Percentiles rank a stretch among this genome's conserved stretches.
These are phyloP conservation scores for Macroteleia sp. DNA, from an alignment of 2,888 invertebrate genomes.

Conservation along the genomic window DNA sequence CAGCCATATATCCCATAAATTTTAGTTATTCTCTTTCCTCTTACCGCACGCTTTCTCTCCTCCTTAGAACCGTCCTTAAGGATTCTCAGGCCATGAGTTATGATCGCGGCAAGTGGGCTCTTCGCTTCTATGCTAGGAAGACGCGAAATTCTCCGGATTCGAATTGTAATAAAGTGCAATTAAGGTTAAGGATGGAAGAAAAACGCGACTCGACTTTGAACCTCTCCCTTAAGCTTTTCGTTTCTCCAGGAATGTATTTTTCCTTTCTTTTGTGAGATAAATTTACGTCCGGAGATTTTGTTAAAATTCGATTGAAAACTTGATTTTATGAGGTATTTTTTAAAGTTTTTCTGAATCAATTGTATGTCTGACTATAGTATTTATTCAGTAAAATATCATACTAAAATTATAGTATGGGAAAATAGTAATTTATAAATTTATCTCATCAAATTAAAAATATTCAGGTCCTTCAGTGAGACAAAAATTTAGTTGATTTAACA, in stretches of 20 bases:
- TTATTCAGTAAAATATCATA: too few species aligned
- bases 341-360: too few species aligned
- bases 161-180: constrained; percentile 67
- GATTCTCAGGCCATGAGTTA: constrained; percentile 64
- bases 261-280: constrained; percentile 17
- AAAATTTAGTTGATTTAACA: too few species aligned
- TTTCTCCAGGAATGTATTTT: constrained; percentile 29
- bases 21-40: constrained; percentile 78
- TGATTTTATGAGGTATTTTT: too few species aligned
- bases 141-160: constrained; percentile 64
- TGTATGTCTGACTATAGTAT: too few species aligned
- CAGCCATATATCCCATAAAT: constrained; percentile 80
- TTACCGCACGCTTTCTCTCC: constrained; percentile 64
- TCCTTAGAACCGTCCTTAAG: constrained; percentile 65
- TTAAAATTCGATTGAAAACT: constrained; percentile 35
- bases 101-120: constrained; percentile 62
- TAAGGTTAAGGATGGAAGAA: constrained; percentile 63
- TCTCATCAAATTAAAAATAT: too few species aligned
- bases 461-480: too few species aligned
- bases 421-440: too few species aligned
- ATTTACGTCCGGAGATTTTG: constrained; percentile 5
- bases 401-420: too few species aligned
- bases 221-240: constrained; percentile 44
- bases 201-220: constrained; percentile 64
- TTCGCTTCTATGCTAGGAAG: constrained; percentile 48